Evolutionary conservation across 2,113 vertebrate genomes (phyloP).

Genomic region (Rhagologus leucostigma): DNA sequence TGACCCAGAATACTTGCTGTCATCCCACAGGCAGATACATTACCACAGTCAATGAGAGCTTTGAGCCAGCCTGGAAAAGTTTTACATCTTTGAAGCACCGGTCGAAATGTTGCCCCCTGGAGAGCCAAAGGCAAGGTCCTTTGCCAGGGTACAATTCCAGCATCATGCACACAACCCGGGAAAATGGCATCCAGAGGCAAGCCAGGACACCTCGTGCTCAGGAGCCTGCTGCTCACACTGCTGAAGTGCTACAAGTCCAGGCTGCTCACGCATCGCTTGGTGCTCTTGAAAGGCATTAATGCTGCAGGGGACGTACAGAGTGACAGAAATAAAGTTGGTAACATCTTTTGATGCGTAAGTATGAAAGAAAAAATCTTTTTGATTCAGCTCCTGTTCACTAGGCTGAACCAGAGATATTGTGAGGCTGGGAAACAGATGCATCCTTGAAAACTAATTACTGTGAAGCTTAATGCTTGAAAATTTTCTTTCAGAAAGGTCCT

Average conservation of each 20-base stretch:
- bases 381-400: background rate
- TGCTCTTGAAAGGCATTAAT: background rate
- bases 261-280: fast-evolving
- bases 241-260: background rate
- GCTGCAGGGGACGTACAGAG: background rate
- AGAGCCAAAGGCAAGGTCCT: background rate
- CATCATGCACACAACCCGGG: background rate
- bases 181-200: background rate
- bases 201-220: background rate
- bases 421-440: background rate
- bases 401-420: background rate
- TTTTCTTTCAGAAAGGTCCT: background rate
- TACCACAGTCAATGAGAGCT: background rate
- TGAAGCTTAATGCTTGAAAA: background rate
- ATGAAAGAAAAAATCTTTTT: background rate
- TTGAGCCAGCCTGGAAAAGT: background rate
- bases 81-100: background rate
- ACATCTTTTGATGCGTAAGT: background rate
- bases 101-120: fast-evolving
- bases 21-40: background rate
- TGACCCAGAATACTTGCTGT: background rate
- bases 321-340: background rate
- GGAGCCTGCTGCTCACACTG: background rate
- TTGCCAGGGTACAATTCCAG: background rate
- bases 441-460: background rate